These are phyloP conservation scores for Hypotaenidia philippensis DNA, from an alignment of 2,797 vertebrate genomes.

Conservation along the genomic window DNA sequence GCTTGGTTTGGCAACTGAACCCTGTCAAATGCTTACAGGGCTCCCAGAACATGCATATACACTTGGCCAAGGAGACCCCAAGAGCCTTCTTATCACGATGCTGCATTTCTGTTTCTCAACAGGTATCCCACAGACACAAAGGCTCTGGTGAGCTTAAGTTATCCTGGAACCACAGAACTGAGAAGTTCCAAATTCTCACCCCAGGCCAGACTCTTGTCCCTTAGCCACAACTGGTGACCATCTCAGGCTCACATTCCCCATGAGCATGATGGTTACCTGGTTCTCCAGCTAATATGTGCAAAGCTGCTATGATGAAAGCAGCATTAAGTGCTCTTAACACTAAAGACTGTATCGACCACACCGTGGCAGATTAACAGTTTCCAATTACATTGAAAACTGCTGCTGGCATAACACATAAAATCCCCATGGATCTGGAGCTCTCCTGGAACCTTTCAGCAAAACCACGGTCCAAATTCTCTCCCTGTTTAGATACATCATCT, in stretches of 20 bases:
- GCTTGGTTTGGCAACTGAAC: background rate
- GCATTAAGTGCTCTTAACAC: background rate
- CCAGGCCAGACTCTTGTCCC: background rate
- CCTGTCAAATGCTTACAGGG: background rate
- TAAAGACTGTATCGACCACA: background rate
- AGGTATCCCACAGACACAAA: background rate
- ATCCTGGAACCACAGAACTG: background rate
- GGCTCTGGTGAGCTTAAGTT: background rate
- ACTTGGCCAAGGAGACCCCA: background rate
- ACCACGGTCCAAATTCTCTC: background rate
- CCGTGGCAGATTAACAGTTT: background rate
- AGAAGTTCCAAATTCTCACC: background rate
- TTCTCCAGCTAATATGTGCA: rapidly evolving
- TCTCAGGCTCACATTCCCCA: background rate
- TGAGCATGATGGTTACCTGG: background rate
- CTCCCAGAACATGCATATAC: background rate
- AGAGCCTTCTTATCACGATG: background rate
- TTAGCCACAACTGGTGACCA: background rate
- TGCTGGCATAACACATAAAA: background rate
- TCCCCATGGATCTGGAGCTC: background rate
- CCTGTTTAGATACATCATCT: background rate
- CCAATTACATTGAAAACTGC: background rate
- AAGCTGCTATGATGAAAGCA: background rate
- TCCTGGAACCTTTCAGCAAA: background rate
- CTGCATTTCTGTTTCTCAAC: background rate